Percentiles rank a stretch among this genome's conserved stretches.
These are phyloP conservation scores for Cephus pygmeus DNA, from an alignment of 2,888 invertebrate genomes.

Conservation along the genomic window DNA sequence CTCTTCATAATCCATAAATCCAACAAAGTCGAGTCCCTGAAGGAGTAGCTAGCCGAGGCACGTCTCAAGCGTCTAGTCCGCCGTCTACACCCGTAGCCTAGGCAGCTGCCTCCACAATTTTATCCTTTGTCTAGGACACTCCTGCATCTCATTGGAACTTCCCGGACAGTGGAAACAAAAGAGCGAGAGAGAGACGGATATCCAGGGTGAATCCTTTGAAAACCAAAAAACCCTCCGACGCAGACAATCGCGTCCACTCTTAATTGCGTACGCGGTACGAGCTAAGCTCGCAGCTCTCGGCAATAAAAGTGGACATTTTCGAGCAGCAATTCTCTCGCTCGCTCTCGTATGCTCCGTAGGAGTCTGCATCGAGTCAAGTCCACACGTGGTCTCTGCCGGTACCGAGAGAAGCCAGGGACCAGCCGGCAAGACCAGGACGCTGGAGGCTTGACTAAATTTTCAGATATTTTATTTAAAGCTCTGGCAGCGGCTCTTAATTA, in stretches of 20 bases:
- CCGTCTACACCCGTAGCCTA: conserved; percentile 24
- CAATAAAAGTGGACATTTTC: not conserved
- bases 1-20: conserved; percentile 62
- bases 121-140: conserved; percentile 43
- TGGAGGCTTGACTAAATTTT: not conserved
- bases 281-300: not conserved
- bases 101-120: conserved; percentile 27
- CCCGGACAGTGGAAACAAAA: not conserved
- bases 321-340: not conserved
- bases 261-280: not conserved
- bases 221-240: not conserved
- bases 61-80: conserved; percentile 34
- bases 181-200: not conserved
- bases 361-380: not conserved
- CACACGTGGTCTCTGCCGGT: not conserved
- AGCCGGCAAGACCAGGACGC: not conserved
- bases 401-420: not conserved
- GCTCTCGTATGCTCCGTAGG: not conserved
- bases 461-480: not conserved
- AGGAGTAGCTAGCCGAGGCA: conserved; percentile 32
- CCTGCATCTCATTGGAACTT: not conserved
- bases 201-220: not conserved
- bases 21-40: conserved; percentile 55
- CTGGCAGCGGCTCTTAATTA: not conserved
- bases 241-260: not conserved